Percentiles rank a stretch among this genome's conserved stretches.
These are phyloP conservation scores for Tenthredo amoena DNA, from an alignment of 2,888 invertebrate species.

Conservation along the genomic window DNA sequence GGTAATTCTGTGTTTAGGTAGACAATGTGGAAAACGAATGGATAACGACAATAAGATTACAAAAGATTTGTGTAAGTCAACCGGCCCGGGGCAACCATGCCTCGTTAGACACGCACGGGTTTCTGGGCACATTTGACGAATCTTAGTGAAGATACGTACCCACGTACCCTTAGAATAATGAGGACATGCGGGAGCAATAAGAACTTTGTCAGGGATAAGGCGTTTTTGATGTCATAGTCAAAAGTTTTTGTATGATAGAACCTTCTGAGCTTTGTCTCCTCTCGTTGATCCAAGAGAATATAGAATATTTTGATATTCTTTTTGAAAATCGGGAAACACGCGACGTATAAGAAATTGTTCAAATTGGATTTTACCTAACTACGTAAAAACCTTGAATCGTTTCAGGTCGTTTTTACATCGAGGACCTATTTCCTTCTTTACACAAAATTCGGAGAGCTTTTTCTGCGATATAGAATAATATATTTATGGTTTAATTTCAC, in stretches of 20 bases:
- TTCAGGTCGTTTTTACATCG: background rate
- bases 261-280: background rate
- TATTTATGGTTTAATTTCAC: slow-evolving; percentile 69
- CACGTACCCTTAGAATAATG: background rate
- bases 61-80: slow-evolving; percentile 7
- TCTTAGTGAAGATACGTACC: background rate
- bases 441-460: background rate
- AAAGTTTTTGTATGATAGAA: background rate
- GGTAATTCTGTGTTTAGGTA: slow-evolving; percentile 3
- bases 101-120: background rate
- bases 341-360: background rate
- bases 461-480: background rate
- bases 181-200: background rate
- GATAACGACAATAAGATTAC: slow-evolving; percentile 13
- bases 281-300: background rate
- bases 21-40: slow-evolving; percentile 9
- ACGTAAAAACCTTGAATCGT: background rate
- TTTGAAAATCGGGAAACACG: background rate
- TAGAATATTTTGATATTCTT: too few species aligned
- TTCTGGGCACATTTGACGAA: background rate
- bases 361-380: background rate
- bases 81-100: background rate
- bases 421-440: background rate
- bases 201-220: background rate
- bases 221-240: background rate